These are phyloP conservation scores for Limanda limanda DNA, from an alignment of 2,113 vertebrate species.

Conservation along the genomic window DNA sequence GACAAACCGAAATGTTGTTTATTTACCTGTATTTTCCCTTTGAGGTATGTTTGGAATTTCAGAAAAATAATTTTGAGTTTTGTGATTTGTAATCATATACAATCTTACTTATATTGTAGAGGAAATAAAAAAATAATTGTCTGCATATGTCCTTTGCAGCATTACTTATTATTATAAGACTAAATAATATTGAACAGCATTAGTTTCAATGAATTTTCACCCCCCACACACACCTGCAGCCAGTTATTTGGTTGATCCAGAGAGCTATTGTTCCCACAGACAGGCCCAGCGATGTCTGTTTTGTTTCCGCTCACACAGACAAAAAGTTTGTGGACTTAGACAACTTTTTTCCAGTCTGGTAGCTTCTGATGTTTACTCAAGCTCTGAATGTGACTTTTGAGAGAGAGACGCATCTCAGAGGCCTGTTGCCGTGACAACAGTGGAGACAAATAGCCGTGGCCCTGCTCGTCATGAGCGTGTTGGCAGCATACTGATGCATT, in stretches of 20 bases:
- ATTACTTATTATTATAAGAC: neutral
- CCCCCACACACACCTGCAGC: neutral
- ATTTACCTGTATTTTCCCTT: neutral
- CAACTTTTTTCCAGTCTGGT: slow-evolving; percentile 83
- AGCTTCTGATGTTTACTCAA: slow-evolving; percentile 80
- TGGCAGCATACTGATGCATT: slow-evolving; percentile 66
- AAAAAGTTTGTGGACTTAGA: slow-evolving; percentile 80
- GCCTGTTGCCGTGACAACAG: slow-evolving; percentile 70
- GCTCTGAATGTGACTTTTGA: slow-evolving; percentile 80
- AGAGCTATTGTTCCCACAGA: slow-evolving; percentile 44
- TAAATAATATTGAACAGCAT: neutral
- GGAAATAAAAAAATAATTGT: neutral
- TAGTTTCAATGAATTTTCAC: slow-evolving; percentile 10
- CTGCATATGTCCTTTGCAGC: neutral
- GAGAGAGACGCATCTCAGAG: slow-evolving; percentile 61
- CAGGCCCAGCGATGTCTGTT: slow-evolving; percentile 53
- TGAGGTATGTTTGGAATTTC: neutral
- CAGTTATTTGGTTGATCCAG: slow-evolving; percentile 9
- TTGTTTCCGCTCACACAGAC: slow-evolving; percentile 68
- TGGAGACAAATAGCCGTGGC: slow-evolving; percentile 39
- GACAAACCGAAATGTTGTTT: neutral
- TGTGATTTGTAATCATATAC: no score
- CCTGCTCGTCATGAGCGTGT: slow-evolving; percentile 47
- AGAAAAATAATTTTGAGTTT: no score
- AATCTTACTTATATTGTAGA: no score